Base-by-base conservation (phyloP, 2,888 invertebrate genomes). In the Mystacides longicornis region DNA sequence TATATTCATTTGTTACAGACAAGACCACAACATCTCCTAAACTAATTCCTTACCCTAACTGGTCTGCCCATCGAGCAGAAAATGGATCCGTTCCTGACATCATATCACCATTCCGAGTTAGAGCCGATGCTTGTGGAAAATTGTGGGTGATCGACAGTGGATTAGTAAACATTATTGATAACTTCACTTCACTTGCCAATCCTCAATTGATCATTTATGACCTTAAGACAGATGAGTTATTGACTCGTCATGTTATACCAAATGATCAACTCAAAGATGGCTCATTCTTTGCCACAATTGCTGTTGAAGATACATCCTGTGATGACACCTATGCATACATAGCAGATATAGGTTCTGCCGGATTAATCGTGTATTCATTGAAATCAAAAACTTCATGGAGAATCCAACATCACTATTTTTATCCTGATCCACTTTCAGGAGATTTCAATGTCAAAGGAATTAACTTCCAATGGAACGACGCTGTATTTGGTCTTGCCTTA, bases 71-170 rank as follows among this genome's bases (percentile, higher is more conserved):
- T 65, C 82, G 84, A 45, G 79, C 72, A 42, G 71, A 68, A 7
- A 69, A 68, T 18, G 75, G 74, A 1, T 71, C 71, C 1, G 76
- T 77, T 0, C 80, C 85, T 1, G 86, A 86, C 67, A 80, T 89
- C 50, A 79, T 88, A 0, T 88, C 88, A 0, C 85, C 88, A 0
- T 88, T 86, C 69, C 75, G 88, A 5, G 73, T 87, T 1, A 76
- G 86, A 1, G 87, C 86, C 1, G 90, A 90, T 67, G 78, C 78
- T 49, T 90, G 90, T 67, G 84, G 82, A 14, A 79, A 89, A 1
- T 79, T 90, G 0, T 90, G 90, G 89, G 86, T 89, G 9, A 67
- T 89, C 46, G 90, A 90, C 66, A 85, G 84, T 1, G 88, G 89
- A 0, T 77, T 83, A 37, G 75, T 81, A 0, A 82, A 85, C 56